Percentiles rank a stretch among this genome's conserved stretches.
phyloP scores from a whole-genome alignment of 2,113 vertebrate genomes.

The Tautogolabrus adspersus region DNA sequence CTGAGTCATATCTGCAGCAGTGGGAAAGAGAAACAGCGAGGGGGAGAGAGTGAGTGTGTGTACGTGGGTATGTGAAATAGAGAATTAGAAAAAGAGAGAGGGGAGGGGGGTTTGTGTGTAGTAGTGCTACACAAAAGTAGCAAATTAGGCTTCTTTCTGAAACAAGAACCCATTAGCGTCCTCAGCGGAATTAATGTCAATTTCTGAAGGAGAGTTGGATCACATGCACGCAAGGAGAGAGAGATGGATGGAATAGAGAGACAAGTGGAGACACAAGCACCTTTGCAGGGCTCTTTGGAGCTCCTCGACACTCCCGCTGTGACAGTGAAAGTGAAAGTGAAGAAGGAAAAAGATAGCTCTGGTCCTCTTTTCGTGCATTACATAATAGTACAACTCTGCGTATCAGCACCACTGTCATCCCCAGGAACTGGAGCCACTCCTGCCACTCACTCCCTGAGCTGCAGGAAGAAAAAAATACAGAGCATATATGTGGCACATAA shows the following conservation, averaged over 20 bases:
- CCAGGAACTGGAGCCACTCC: slow-evolving; percentile 27
- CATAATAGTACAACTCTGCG: slow-evolving; percentile 45
- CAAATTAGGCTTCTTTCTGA: slow-evolving; percentile 48
- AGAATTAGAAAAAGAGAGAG: slow-evolving; percentile 9
- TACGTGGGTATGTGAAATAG: slow-evolving; percentile 65
- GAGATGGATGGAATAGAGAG: slow-evolving; percentile 19
- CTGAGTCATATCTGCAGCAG: slow-evolving; percentile 84
- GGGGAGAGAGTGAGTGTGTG: slow-evolving; percentile 68
- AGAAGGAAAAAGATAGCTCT: slow-evolving; percentile 24
- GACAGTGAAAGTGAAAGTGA: slow-evolving; percentile 28
- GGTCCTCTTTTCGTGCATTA: slow-evolving; percentile 28
- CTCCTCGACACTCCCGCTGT: slow-evolving; percentile 31
- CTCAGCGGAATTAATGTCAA: slow-evolving; percentile 33
- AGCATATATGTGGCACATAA: slow-evolving; percentile 20
- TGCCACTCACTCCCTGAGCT: slow-evolving; percentile 24
- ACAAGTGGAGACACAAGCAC: slow-evolving; percentile 24
- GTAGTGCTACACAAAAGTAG: slow-evolving; percentile 39
- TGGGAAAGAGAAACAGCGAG: slow-evolving; percentile 74
- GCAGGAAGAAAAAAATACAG: background rate
- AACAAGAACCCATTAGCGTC: slow-evolving; percentile 47
- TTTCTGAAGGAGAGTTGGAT: background rate
- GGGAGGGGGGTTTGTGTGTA: slow-evolving; percentile 41
- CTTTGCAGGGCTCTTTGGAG: slow-evolving; percentile 40
- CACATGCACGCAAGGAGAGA: slow-evolving; percentile 10
- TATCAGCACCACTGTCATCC: slow-evolving; percentile 27